Conservation (phyloP, 2,888 invertebrate genomes). For the Rhopalosiphum nymphaeae region DNA sequence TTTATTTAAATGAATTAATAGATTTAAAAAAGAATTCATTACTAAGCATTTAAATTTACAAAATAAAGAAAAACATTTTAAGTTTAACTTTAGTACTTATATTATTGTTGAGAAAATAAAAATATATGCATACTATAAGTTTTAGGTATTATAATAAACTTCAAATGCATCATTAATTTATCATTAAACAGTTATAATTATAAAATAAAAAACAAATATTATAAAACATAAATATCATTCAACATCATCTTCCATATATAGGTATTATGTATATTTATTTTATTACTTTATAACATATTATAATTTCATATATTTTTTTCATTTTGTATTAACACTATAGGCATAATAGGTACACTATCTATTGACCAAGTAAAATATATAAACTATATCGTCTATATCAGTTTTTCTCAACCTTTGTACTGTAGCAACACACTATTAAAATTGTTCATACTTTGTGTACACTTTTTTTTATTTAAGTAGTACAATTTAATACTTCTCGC, state of each 20-base stretch:
- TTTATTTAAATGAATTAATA: background rate
- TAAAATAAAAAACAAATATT: background rate
- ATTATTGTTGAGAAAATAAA: background rate
- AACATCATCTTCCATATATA: background rate
- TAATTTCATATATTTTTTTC: no score
- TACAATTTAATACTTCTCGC: no score
- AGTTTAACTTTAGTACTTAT: background rate
- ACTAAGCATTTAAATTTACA: background rate
- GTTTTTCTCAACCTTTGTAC: no score
- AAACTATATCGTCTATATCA: background rate
- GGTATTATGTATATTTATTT: background rate
- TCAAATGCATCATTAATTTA: no score
- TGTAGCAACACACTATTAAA: no score
- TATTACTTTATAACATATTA: background rate
- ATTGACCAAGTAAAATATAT: background rate
- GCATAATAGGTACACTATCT: background rate
- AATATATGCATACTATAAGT: background rate
- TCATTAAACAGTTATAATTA: no score
- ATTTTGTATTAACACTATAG: background rate
- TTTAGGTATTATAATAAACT: background rate
- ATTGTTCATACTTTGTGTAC: no score
- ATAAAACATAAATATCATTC: background rate
- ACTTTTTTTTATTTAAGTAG: no score
- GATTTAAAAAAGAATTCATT: background rate
- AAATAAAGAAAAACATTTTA: background rate